Conservation (phyloP, 2,113 vertebrate species). For the Glaucomys volans region DNA sequence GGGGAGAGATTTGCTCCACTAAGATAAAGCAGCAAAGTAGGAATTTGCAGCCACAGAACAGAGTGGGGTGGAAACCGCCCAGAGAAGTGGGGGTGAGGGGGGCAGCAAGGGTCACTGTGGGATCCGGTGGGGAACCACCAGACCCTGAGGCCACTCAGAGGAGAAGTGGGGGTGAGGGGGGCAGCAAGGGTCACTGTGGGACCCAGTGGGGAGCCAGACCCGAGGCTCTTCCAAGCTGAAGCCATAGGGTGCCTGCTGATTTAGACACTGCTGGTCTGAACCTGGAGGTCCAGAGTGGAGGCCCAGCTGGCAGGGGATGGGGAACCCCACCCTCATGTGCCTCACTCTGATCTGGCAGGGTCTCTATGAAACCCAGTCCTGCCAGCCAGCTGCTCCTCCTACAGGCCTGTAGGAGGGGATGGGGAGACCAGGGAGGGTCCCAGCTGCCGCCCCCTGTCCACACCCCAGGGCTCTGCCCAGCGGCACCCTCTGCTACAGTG, state of each 20-base stretch:
- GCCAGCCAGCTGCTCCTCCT: neutral
- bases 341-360: no score
- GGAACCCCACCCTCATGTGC: no score
- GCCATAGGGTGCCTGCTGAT: neutral
- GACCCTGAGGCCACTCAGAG: no score
- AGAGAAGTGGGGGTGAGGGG: neutral
- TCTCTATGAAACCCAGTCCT: neutral
- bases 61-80: neutral
- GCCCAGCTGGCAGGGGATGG: neutral
- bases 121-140: no score
- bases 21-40: neutral
- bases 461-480: no score
- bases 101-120: no score
- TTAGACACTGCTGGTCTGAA: neutral
- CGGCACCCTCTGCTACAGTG: no score
- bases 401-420: neutral
- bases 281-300: fast-evolving
- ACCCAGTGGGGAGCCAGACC: no score
- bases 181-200: no score
- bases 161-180: neutral
- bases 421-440: neutral
- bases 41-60: neutral
- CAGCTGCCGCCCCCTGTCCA: neutral
- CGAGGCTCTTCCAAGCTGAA: no score
- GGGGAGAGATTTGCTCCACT: no score